Evolutionary conservation across 2,797 vertebrate species (phyloP).

Genomic region (Lophotriccus pileatus): DNA sequence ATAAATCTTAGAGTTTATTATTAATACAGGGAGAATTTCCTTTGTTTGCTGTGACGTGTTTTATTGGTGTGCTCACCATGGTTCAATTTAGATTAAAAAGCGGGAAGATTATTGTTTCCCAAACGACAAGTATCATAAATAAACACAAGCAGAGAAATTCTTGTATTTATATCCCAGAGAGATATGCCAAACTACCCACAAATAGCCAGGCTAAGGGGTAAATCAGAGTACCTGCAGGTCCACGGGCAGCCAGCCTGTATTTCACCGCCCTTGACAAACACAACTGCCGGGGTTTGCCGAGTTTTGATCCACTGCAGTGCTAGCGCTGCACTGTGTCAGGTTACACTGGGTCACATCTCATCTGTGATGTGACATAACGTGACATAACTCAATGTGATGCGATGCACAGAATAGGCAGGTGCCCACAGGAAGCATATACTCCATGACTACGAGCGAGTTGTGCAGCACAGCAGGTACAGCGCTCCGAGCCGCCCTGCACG

Average conservation of each 20-base stretch:
- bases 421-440: conserved; percentile 66
- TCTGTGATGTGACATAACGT: conserved; percentile 63
- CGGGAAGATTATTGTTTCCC: conserved; percentile 70
- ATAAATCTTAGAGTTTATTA: conserved; percentile 77
- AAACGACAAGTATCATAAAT: conserved; percentile 67
- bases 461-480: conserved; percentile 54
- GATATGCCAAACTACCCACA: conserved; percentile 8
- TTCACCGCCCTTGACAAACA: neutral
- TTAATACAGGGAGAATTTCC: conserved; percentile 75
- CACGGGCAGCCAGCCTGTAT: neutral
- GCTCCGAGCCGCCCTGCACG: neutral
- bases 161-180: conserved; percentile 33
- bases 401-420: conserved; percentile 57
- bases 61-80: conserved; percentile 56
- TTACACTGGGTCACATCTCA: conserved; percentile 48
- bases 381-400: conserved; percentile 55
- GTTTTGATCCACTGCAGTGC: neutral
- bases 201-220: conserved; percentile 16
- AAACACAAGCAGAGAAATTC: conserved; percentile 56
- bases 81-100: conserved; percentile 75
- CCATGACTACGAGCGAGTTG: conserved; percentile 22
- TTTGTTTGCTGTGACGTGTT: conserved; percentile 69
- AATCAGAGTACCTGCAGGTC: conserved; percentile 7
- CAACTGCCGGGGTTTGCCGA: neutral
- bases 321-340: conserved; percentile 18